These are phyloP conservation scores for Platyrinchus mystaceus DNA, from an alignment of 2,797 vertebrate species.

Conservation along the genomic window DNA sequence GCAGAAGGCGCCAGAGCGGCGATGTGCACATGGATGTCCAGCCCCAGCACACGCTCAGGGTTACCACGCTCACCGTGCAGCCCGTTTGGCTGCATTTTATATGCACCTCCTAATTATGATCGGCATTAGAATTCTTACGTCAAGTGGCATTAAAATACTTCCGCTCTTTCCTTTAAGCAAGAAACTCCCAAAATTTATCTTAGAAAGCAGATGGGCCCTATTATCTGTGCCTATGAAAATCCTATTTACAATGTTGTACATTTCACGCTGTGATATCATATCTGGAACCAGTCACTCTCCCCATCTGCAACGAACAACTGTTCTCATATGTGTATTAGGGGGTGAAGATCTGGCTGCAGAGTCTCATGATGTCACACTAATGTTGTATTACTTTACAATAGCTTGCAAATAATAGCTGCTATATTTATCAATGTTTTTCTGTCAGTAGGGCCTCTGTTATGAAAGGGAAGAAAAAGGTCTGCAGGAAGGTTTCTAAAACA, in stretches of 20 bases:
- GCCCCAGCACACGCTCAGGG: neutral
- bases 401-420: constrained; percentile 67
- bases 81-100: neutral
- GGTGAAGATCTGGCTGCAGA: constrained; percentile 67
- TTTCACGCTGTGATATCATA: constrained; percentile 84
- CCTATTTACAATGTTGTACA: constrained; percentile 80
- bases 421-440: constrained; percentile 65
- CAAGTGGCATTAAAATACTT: constrained; percentile 31
- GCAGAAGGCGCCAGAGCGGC: neutral
- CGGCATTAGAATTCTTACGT: constrained; percentile 1
- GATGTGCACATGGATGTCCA: accelerated
- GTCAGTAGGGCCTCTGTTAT: constrained; percentile 42
- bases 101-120: neutral
- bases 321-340: constrained; percentile 71
- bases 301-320: constrained; percentile 84
- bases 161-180: constrained; percentile 53
- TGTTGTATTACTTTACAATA: constrained; percentile 73
- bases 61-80: neutral
- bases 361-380: constrained; percentile 76
- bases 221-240: constrained; percentile 79
- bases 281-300: constrained; percentile 79
- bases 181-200: constrained; percentile 64
- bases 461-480: constrained; percentile 36
- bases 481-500: constrained; percentile 34
- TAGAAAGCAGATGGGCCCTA: constrained; percentile 79